Evolutionary conservation across 2,797 vertebrate species (phyloP).

Genomic region (Limnodromus scolopaceus): DNA sequence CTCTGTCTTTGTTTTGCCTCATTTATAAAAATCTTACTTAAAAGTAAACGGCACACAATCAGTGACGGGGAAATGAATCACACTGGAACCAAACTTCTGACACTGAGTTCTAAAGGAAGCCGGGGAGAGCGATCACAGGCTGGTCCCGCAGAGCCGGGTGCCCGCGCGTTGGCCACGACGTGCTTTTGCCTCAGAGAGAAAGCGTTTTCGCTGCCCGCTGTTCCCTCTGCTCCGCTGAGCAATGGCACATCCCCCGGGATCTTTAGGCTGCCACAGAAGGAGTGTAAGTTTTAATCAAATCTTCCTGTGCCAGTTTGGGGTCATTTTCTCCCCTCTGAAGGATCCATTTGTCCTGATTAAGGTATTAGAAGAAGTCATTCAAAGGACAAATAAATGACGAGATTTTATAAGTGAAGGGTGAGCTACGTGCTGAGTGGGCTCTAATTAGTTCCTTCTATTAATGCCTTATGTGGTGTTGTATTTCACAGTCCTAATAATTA

Average conservation of each 20-base stretch:
- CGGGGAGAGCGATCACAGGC: background rate
- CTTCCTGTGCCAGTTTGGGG: background rate
- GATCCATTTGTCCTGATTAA: conserved; percentile 32
- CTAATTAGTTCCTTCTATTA: background rate
- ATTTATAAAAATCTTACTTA: conserved; percentile 57
- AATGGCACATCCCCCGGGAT: background rate
- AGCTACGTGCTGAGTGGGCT: background rate
- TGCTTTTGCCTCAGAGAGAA: background rate
- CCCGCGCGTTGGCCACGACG: background rate
- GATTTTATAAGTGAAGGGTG: background rate
- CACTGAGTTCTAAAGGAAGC: background rate
- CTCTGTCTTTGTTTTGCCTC: conserved; percentile 55
- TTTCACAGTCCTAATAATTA: conserved; percentile 29
- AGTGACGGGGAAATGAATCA: conserved; percentile 46
- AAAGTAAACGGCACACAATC: conserved; percentile 44
- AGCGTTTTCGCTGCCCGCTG: background rate
- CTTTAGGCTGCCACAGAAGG: background rate
- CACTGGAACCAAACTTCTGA: background rate
- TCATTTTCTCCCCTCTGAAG: background rate
- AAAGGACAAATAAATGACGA: conserved; percentile 25
- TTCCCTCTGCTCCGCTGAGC: background rate
- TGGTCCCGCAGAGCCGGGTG: background rate
- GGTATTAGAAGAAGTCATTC: background rate
- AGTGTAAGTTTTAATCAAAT: conserved; percentile 42
- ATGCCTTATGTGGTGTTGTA: background rate